These are phyloP conservation scores for Polypterus bichir DNA, from an alignment of 2,113 vertebrate genomes.

Conservation along the genomic window DNA sequence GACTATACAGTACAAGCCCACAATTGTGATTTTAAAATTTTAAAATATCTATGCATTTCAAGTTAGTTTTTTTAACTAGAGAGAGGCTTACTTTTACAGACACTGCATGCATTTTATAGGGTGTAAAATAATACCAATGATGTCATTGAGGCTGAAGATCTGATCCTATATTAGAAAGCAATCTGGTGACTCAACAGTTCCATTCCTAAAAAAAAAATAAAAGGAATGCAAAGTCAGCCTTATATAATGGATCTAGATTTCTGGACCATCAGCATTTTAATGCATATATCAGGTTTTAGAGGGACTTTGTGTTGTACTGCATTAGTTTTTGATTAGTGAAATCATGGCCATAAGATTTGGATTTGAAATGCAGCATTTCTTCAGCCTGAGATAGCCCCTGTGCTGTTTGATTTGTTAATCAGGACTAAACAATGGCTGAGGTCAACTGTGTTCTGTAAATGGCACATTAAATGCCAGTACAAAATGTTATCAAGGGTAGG, in stretches of 20 bases:
- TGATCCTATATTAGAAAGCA: slow-evolving; percentile 32
- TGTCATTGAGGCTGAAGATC: slow-evolving; percentile 37
- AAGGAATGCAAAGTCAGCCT: slow-evolving; percentile 31
- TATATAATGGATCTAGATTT: slow-evolving; percentile 23
- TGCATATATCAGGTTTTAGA: not conserved
- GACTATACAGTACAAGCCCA: no score
- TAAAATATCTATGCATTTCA: no score
- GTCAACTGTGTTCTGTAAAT: no score
- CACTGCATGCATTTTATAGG: slow-evolving; percentile 27
- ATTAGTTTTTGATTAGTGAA: slow-evolving; percentile 5
- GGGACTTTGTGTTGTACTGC: slow-evolving; percentile 22
- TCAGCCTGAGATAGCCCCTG: not conserved
- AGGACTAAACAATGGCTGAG: no score
- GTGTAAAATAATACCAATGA: slow-evolving; percentile 24
- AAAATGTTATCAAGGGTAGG: not conserved
- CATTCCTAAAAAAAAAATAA: slow-evolving; percentile 10
- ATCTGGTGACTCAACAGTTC: slow-evolving; percentile 35
- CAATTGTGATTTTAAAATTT: no score
- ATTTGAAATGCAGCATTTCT: no score
- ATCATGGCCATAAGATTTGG: no score
- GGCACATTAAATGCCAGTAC: slow-evolving; percentile 1
- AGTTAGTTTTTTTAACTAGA: no score
- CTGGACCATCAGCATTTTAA: slow-evolving; percentile 27
- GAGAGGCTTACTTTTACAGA: not conserved
- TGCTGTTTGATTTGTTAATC: no score